Percentiles rank a stretch among this genome's conserved stretches.
Conservation (phyloP, 1,140 invertebrate genomes). For the Artemia franciscana region DNA sequence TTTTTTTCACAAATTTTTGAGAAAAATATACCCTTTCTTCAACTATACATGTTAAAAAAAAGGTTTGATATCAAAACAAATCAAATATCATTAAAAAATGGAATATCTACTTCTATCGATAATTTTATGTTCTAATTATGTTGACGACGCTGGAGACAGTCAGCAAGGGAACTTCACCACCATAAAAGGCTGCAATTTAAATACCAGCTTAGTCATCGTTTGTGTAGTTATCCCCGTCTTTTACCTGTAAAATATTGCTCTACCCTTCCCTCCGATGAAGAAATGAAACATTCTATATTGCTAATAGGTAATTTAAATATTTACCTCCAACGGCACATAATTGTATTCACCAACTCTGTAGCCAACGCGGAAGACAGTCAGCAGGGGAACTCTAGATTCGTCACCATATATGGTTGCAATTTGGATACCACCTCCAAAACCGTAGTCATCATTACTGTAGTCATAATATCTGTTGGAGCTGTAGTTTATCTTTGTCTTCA, state of each 20-base stretch:
- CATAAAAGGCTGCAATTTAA: slow-evolving; percentile 6
- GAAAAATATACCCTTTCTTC: too few relatives aligned
- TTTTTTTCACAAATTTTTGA: too few relatives aligned
- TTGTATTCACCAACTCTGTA: slow-evolving; percentile 6
- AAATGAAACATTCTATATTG: too few relatives aligned
- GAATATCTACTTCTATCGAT: slow-evolving; percentile 1
- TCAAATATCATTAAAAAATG: too few relatives aligned
- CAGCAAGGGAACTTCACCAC: slow-evolving; percentile 8
- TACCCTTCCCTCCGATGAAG: too few relatives aligned
- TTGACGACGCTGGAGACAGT: slow-evolving; percentile 4
- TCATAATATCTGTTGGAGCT: slow-evolving; percentile 8
- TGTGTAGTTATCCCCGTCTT: slow-evolving; percentile 6
- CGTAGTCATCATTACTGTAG: slow-evolving; percentile 7
- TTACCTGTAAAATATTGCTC: too few relatives aligned
- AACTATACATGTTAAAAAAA: too few relatives aligned
- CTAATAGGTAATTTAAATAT: too few relatives aligned
- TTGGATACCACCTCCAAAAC: slow-evolving; percentile 10
- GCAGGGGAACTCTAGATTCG: slow-evolving; percentile 8
- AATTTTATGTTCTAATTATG: slow-evolving; percentile 3
- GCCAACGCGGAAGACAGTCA: slow-evolving; percentile 5
- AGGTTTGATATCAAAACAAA: too few relatives aligned
- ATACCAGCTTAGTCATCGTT: slow-evolving; percentile 8
- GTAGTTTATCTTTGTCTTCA: slow-evolving; percentile 9
- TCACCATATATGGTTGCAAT: slow-evolving; percentile 8
- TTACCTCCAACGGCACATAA: slow-evolving; percentile 5